Conservation (phyloP, 2,113 vertebrate genomes). For the Felis chaus region DNA sequence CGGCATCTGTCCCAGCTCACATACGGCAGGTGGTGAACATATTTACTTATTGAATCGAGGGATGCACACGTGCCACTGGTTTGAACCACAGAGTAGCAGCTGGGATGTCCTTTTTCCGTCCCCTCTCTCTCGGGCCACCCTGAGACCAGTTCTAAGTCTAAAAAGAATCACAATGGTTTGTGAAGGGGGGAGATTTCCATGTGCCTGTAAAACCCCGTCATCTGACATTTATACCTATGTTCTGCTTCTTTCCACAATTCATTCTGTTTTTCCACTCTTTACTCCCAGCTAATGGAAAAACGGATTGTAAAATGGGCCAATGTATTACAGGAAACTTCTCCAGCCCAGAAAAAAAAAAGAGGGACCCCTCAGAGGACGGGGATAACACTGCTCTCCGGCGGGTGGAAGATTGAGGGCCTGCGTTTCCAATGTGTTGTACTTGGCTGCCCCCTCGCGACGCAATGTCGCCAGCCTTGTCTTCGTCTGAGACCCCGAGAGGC, state of each 20-base stretch:
- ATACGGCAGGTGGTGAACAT: neutral
- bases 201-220: neutral
- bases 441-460: slow-evolving; percentile 36
- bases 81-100: neutral
- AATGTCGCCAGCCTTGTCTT: accelerated
- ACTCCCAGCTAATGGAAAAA: slow-evolving; percentile 28
- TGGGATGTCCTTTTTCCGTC: neutral
- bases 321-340: neutral
- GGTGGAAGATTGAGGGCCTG: neutral
- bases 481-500: neutral
- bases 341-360: neutral
- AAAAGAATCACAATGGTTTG: neutral
- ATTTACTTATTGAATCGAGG: neutral
- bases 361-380: neutral
- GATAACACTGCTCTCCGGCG: accelerated
- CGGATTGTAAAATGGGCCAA: neutral
- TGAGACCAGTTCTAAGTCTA: neutral
- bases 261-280: neutral
- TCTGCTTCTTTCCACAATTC: neutral
- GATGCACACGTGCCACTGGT: neutral
- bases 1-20: accelerated
- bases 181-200: neutral
- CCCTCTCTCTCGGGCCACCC: neutral
- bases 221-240: neutral
- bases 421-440: neutral